A percentile compares a stretch with the other conserved stretches of the same genome.
phyloP scores from a whole-genome alignment of 2,888 invertebrate genomes.

The Cybosia mesomella region DNA sequence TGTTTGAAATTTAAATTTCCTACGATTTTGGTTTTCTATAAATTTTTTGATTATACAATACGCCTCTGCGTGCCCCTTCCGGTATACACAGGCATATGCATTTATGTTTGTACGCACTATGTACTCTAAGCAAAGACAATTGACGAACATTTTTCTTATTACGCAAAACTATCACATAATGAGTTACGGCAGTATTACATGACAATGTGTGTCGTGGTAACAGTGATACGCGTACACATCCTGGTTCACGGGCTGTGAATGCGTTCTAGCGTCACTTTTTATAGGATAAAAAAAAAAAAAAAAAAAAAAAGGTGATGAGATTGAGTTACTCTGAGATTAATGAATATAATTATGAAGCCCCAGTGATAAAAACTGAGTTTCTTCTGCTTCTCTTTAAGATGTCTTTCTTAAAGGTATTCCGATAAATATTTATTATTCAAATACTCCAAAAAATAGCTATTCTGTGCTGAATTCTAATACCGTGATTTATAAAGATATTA shows the following conservation, averaged over 20 bases:
- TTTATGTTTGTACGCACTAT: no score
- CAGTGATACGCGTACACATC: slow-evolving; percentile 36
- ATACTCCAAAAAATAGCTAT: no score
- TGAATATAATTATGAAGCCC: neutral
- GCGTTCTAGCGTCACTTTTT: slow-evolving; percentile 10
- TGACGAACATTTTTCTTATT: slow-evolving; percentile 13
- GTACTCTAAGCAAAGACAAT: neutral
- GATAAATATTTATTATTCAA: no score
- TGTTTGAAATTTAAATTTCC: no score
- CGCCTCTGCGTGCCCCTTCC: neutral
- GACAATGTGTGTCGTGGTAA: slow-evolving; percentile 50
- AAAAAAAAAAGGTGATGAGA: neutral
- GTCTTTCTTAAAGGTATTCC: neutral
- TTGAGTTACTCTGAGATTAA: neutral
- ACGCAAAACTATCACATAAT: slow-evolving; percentile 30
- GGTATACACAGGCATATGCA: neutral
- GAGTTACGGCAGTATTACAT: slow-evolving; percentile 47
- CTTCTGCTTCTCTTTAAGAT: neutral
- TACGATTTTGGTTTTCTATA: no score
- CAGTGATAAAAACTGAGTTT: neutral
- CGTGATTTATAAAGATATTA: no score
- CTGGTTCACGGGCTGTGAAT: slow-evolving; percentile 25
- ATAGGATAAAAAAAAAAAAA: no score
- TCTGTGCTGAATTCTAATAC: no score
- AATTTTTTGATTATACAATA: no score